Evolutionary conservation across 2,113 vertebrate genomes (phyloP).

Genomic region (Microtus pennsylvanicus): DNA sequence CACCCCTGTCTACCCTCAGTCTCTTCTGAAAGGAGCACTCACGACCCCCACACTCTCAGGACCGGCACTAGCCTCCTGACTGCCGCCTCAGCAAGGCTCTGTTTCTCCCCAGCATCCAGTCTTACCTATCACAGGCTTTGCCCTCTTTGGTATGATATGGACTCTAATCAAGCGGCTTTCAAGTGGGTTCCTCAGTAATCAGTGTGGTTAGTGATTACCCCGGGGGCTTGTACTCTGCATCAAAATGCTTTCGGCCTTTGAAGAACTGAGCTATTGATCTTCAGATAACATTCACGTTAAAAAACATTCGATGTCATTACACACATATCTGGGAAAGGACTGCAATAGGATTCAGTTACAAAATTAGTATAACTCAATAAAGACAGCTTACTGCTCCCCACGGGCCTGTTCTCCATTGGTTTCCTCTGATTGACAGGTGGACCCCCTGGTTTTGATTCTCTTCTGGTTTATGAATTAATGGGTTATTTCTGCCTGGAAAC

Average conservation of each 20-base stretch:
- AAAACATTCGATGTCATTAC: constrained; percentile 7
- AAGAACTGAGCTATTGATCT: constrained; percentile 36
- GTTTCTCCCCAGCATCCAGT: neutral
- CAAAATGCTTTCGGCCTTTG: constrained; percentile 39
- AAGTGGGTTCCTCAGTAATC: constrained; percentile 38
- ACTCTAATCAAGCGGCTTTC: constrained; percentile 21
- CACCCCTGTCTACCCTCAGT: neutral
- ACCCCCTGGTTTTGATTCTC: constrained; percentile 90
- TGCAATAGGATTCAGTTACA: constrained; percentile 33
- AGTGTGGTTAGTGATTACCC: constrained; percentile 5
- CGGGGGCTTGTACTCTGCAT: constrained; percentile 11
- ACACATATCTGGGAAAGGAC: neutral
- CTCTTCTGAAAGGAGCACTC: neutral
- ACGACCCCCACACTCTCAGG: accelerated
- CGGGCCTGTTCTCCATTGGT: constrained; percentile 97
- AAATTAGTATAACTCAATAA: constrained; percentile 58
- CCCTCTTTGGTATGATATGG: constrained; percentile 10
- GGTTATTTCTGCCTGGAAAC: constrained; percentile 83
- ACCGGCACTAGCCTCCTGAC: neutral
- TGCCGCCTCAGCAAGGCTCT: neutral
- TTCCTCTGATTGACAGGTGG: constrained; percentile 86
- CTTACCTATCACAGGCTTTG: constrained; percentile 2
- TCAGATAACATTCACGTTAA: constrained; percentile 36
- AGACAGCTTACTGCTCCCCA: constrained; percentile 95
- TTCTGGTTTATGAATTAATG: constrained; percentile 85